Base-by-base conservation (phyloP, 2,888 invertebrate genomes). In the Branchinecta sandiegonensis region DNA sequence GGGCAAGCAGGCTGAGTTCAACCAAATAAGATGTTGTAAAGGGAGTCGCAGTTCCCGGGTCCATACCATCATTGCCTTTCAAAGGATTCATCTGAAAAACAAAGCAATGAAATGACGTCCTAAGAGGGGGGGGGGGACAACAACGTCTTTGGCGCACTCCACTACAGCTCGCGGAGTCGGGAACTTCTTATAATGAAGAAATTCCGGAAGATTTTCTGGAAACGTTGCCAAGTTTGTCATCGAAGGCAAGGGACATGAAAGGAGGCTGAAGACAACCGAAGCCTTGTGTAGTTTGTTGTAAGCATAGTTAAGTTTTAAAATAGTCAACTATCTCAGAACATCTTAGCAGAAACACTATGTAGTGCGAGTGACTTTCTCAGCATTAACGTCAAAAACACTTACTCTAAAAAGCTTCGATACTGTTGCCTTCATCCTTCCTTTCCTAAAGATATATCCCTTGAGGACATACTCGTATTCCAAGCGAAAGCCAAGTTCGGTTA, bases 391-490 rank as follows among this genome's bases (percentile, higher is more conserved):
- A 37, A 37, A 5, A 37, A 37, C 6, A 37, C 71, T 72, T 74
- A 81, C 80, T 74, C 92, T 93, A 75, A 89, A 92, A 70, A 95
- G 88, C 79, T 95, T 95, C 0, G 94, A 90, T 0, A 96, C 94
- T 1, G 93, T 94, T 23, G 95, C 89, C 79, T 96, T 96, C 92
- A 96, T 94, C 70, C 94, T 83, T 0, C 95, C 96, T 79, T 96
- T 96, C 70, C 94, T 84, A 75, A 95, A 95, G 87, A 95, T 90
- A 75, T 89, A 94, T 77, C 90, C 96, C 79, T 93, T 86, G 1
- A 90, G 86, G 73, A 92, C 88, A 76, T 91, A 95, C 79, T 96
- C 95, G 81, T 92, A 94, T 76, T 96, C 95, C 71, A 94, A 81
- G 69, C 90, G 82, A 74, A 90, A 91, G 0, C 95, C 95, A 72